These are phyloP conservation scores for Byasa hedistus DNA, from an alignment of 2,888 invertebrate species.

Conservation along the genomic window DNA sequence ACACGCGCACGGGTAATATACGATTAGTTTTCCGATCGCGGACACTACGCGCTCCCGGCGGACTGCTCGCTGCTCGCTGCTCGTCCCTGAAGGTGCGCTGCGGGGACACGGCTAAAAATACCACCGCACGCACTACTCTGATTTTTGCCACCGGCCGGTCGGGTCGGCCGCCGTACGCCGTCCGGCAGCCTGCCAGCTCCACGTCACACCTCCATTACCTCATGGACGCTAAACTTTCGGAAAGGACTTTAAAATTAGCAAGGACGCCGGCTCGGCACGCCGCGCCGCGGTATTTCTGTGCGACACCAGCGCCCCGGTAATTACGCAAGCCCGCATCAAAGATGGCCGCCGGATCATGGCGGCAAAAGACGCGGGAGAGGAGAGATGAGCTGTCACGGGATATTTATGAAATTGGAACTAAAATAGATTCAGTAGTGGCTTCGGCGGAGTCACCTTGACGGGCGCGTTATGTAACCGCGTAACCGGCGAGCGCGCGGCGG, in stretches of 20 bases:
- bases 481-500: constrained; percentile 62
- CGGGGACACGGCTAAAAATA: constrained; percentile 60
- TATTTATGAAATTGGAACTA: constrained; percentile 79
- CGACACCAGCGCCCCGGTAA: constrained; percentile 57
- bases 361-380: constrained; percentile 72
- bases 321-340: constrained; percentile 67
- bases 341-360: constrained; percentile 63
- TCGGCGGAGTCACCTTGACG: constrained; percentile 77
- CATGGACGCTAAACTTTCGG: constrained; percentile 73
- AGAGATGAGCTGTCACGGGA: constrained; percentile 77
- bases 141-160: constrained; percentile 57
- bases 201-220: constrained; percentile 74
- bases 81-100: constrained; percentile 66
- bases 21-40: constrained; percentile 69
- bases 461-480: constrained; percentile 61
- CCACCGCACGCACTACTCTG: constrained; percentile 51
- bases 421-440: constrained; percentile 77
- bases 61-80: constrained; percentile 11
- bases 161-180: constrained; percentile 49
- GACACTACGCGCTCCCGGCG: background rate
- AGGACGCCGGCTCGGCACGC: constrained; percentile 64
- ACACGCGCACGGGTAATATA: constrained; percentile 63
- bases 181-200: constrained; percentile 77
- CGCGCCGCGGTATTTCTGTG: constrained; percentile 45
- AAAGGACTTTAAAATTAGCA: constrained; percentile 78